Conservation (phyloP, 30 jellyfish, hydroid and myxozoan genomes). For the Rhopilema esculentum region DNA sequence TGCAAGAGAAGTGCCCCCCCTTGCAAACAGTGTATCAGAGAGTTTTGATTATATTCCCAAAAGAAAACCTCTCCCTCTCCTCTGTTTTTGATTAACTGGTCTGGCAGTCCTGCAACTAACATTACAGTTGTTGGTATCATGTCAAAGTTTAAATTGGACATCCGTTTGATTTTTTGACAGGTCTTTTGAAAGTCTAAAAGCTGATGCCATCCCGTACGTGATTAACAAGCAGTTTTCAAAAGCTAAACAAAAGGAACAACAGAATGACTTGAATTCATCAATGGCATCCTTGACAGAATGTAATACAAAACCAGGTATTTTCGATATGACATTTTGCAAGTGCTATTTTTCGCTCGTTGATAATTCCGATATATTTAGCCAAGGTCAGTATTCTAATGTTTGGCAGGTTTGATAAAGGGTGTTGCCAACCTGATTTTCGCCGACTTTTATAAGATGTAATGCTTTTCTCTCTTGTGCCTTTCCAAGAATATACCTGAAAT, state of each 20-base stretch:
- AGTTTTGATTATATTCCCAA: too few relatives aligned
- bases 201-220: constrained; percentile 82
- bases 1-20: too few relatives aligned
- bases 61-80: too few relatives aligned
- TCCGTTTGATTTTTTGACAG: constrained; percentile 23
- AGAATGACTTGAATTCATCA: constrained; percentile 19
- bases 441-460: not conserved
- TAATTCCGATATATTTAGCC: too few relatives aligned
- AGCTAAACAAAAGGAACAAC: not conserved
- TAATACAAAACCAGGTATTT: constrained; percentile 57
- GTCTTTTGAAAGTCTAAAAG: constrained; percentile 72
- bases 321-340: not conserved
- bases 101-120: not conserved
- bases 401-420: too few relatives aligned
- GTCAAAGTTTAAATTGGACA: not conserved
- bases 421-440: too few relatives aligned
- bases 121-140: not conserved
- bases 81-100: too few relatives aligned
- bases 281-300: constrained; percentile 39
- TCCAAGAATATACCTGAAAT: too few relatives aligned
- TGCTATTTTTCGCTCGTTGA: not conserved
- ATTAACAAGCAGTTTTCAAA: constrained; percentile 83
- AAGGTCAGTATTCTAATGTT: too few relatives aligned
- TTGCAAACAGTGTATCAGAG: too few relatives aligned
- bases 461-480: not conserved